Base-by-base conservation (phyloP, 1,140 invertebrate species). In the Brachionus rotundiformis region DNA sequence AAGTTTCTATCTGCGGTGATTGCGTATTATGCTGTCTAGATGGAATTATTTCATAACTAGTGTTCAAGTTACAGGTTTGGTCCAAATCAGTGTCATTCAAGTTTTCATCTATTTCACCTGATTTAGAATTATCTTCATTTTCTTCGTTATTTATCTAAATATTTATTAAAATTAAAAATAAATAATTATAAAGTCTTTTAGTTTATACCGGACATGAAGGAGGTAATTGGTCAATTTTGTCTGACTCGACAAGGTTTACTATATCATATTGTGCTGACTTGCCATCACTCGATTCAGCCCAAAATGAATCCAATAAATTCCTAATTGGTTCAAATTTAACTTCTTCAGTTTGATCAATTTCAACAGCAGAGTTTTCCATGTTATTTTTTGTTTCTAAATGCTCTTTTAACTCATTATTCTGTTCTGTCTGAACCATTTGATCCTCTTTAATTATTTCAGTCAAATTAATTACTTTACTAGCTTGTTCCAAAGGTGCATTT, bases 41-140 rank as follows among this genome's bases (percentile, higher is more conserved):
- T 16, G 47, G 76, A 61, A 79, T 59, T 59, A 79, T 63, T 59
- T 79, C 76, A 36, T 61, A 79, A 27, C 76, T 79, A 13, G 44
- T 23, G 59, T 79, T 79, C 23, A 79, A 23, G 25, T 79, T 59
- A 33, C 31, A 33, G 13, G 76, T 79, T 59, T 79, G 76, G 11
- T 79, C 76, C 13, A 61, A 27, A 61, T 79, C 76, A 8, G 76
- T 79, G n/a, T 79, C 76, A 27, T 79, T 44, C 10, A 41, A 73
- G 44, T 73, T 73, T 23, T 73, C 68, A 19, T 68, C 16, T n/a
- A 33, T 19, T 16, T 68, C 31, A 36, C 36, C 33, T 2, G 25
- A 23, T 25, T 13, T 11, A 41, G 23, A 27, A 11, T 41, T 25
- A 13, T 73, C 25, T 7, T 41, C 39, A 39, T 36, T 19, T 39